Base-by-base conservation (phyloP, 2,797 vertebrate genomes). In the Odontamblyopus rebecca region DNA sequence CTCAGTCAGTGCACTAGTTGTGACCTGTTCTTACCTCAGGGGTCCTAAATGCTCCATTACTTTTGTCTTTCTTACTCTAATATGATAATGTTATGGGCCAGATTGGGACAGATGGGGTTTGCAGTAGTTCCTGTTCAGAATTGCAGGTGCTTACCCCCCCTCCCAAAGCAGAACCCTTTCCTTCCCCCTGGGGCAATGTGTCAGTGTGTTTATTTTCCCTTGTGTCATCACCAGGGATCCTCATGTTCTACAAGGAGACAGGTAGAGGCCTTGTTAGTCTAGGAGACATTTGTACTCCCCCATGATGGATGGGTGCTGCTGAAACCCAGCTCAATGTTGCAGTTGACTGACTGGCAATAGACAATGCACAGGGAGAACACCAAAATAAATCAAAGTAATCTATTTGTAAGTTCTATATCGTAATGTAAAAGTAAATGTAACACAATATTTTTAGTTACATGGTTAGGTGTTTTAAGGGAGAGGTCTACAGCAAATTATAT, bases 41-140 rank as follows among this genome's bases (percentile, higher is more conserved):
- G 82, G 74, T 82, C 89, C 91, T 92, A 90, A 90, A 92, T 90
- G 89, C 86, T 78, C 80, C 44, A 2, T 80, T 82, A 85, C 88
- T 74, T 92, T 92, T 93, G 89, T 91, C 88, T 82, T 73, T 89
- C 86, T 91, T 93, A 92, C 89, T 84, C 82, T 85, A 89, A 84
- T 88, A 85, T 78, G 86, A 90, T 87, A 87, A 85, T 73, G 88
- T 90, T 90, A 83, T 85, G 89, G 88, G 85, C 76, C 72, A 74
- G 78, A 90, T 88, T 84, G 77, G 81, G 87, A 87, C 85, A 88
- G 83, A 89, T 81, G 83, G 82, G 75, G 78, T 81, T 89, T 88
- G 83, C 84, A 89, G 86, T 82, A 85, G 74, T 88, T 86, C 89
- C 86, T 91, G 86, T 79, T 74, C 75, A 77, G 72, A 75, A 75